Base-by-base conservation (phyloP, 2,797 vertebrate genomes). In the Spea hammondii region DNA sequence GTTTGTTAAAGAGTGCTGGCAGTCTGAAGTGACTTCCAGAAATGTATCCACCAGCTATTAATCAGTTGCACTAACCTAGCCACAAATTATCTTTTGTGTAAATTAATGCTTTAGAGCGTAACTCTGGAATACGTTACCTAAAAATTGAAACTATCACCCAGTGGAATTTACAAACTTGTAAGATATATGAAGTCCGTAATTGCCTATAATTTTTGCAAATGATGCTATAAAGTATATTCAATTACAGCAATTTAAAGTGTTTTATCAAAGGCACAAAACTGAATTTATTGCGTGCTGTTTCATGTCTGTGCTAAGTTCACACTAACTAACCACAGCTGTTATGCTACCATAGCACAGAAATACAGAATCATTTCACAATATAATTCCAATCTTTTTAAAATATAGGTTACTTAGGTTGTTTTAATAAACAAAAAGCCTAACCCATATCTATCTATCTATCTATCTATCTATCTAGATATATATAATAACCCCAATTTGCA, bases 31-130 rank as follows among this genome's bases (percentile, higher is more conserved):
- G 86, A 83, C 82, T 85, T 89, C 79, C 85, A 83, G 76, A 83
- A 88, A 50, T 49, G 83, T 83, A 83, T 85, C 82, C 84, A 84
- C 78, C 84, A 85, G 83, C 83, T 88, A 86, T 89, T 88, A 87
- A 88, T 89, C 85, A 88, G 84, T 82, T 86, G 78, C 85, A n/a
- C 32, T 85, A 86, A 78, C 50, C 0, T 79, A 79, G 71, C 48
- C 55, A 11, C 67, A 32, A 79, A 79, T 73, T 74, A 74, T 68
- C 50, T 47, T 17, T 44, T 11, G 11, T 54, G 62, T 64, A 4
- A 53, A 51, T 78, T 54, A 60, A 6, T 13, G 14, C 45, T 32
- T 47, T 17, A n/a, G 53, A 45, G 46, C 65, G 72, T n/a, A 44
- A 51, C n/a, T 10, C n/a, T 51, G 65, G 57, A 74, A 62, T 32